A percentile compares a stretch with the other conserved stretches of the same genome.
Conservation (phyloP, 1,140 invertebrate species). For the Magallana ariakensis region DNA sequence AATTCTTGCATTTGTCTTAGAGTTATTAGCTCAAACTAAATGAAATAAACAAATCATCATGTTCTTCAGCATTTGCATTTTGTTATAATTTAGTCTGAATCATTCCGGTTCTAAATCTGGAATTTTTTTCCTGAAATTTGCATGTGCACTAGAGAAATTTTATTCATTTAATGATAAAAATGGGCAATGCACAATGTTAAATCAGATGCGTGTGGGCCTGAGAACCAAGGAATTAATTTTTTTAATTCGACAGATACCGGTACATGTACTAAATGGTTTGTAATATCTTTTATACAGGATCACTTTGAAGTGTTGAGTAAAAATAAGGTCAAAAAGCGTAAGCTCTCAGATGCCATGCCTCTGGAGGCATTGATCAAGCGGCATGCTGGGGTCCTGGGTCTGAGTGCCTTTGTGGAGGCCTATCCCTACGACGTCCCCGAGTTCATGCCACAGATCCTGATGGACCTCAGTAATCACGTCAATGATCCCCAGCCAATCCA, state of each 20-base stretch:
- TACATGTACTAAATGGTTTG: not conserved
- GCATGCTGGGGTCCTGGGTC: conserved; percentile 92
- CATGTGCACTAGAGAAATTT: too few relatives aligned
- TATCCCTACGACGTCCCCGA: conserved; percentile 94
- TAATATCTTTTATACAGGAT: conserved; percentile 55
- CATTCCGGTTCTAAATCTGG: too few relatives aligned
- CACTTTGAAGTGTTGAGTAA: conserved; percentile 76
- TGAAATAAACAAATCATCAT: too few relatives aligned
- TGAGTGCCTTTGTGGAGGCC: conserved; percentile 93
- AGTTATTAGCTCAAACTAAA: too few relatives aligned
- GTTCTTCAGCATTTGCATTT: too few relatives aligned
- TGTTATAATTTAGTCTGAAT: too few relatives aligned
- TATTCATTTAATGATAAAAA: too few relatives aligned
- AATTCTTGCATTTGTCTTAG: too few relatives aligned
- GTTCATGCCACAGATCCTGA: conserved; percentile 90
- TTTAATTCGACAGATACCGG: not conserved
- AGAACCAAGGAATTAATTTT: too few relatives aligned
- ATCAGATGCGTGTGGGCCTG: too few relatives aligned
- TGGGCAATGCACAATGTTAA: too few relatives aligned
- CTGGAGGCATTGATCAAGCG: conserved; percentile 79
- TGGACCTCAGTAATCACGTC: conserved; percentile 88
- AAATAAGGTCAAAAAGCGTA: conserved; percentile 73
- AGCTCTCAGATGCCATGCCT: conserved; percentile 59
- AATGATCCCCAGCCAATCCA: conserved; percentile 95
- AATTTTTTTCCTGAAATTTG: too few relatives aligned